Evolutionary conservation across 2,888 invertebrate genomes (phyloP), one percentile per base, ranked within the genome.

Genomic region (Oscheius sp.): DNA sequence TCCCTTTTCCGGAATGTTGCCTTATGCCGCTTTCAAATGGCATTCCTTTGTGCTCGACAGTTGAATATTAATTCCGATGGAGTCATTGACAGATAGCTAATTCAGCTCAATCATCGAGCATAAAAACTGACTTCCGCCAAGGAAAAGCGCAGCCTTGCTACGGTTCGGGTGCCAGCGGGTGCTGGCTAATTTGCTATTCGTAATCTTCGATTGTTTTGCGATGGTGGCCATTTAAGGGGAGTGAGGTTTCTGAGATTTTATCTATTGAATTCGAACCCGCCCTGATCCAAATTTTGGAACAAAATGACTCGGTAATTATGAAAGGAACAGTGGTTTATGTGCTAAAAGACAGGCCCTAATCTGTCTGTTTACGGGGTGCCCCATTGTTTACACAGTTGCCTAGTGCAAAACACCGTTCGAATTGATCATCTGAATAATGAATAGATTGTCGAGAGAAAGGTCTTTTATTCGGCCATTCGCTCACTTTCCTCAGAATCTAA

Each of bases 131-230:
- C 45, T 61, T 61, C 16, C 45, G 21, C 61, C 61, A 61, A 61
- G 61, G 41, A 61, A 58, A 61, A 61, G 61, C 61, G 43, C 18
- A 41, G 41, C 41, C 61, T 58, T 21, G 45, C 63, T 45, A 63
- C 45, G 45, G 63, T 66, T 41, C 69, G 69, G 69, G 69, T 69
- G 56, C 69, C 69, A 69, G 53, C 41, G 9, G 16, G 69, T 69
- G 69, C 69, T 29, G 56, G 55, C 69, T 56, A 69, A 69, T 69
- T 69, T 55, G 69, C 69, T 55, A 69, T 69, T 69, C 69, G 43
- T 35, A 56, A 56, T 55, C 35, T 46, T 23, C 66, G 52, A 66
- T 66, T 66, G 66, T 66, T 66, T 66, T 66, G 66, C 52, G 52
- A 52, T 46, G 66, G 49, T 66, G 66, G 66, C 25, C 66, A 52